phyloP scores from a whole-genome alignment of 2,113 vertebrate species.

The Rhinogobius similis region DNA sequence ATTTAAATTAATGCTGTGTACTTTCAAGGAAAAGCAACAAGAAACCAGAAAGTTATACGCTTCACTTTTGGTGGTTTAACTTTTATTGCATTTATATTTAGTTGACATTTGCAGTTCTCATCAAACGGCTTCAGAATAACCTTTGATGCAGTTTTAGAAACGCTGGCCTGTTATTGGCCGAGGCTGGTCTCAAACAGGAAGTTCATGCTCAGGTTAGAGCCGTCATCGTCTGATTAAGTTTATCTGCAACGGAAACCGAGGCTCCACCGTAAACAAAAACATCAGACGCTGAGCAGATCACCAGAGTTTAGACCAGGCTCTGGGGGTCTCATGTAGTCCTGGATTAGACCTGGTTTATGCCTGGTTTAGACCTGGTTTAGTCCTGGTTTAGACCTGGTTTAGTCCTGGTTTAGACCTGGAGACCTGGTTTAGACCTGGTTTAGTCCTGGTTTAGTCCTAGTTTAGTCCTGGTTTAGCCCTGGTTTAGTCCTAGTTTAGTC shows the following conservation, averaged over 20 bases:
- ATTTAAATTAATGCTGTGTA: too few species aligned
- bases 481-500: too few species aligned
- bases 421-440: not conserved
- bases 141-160: not conserved
- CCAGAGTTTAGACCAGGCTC: not conserved
- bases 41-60: too few species aligned
- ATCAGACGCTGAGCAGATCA: not conserved
- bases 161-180: not conserved
- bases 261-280: constrained; percentile 1
- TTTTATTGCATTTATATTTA: too few species aligned
- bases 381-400: not conserved
- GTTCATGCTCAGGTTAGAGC: not conserved
- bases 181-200: not conserved
- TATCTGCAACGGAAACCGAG: not conserved
- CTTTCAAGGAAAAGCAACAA: too few species aligned
- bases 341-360: not conserved
- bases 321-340: not conserved
- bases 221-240: constrained; percentile 9
- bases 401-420: not conserved
- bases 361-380: not conserved
- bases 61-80: too few species aligned
- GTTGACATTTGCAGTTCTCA: not conserved
- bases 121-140: not conserved
- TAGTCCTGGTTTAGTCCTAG: too few species aligned
- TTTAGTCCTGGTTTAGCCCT: too few species aligned